Base-by-base conservation (phyloP, 2,113 vertebrate genomes). In the Herpetotheres cachinnans region DNA sequence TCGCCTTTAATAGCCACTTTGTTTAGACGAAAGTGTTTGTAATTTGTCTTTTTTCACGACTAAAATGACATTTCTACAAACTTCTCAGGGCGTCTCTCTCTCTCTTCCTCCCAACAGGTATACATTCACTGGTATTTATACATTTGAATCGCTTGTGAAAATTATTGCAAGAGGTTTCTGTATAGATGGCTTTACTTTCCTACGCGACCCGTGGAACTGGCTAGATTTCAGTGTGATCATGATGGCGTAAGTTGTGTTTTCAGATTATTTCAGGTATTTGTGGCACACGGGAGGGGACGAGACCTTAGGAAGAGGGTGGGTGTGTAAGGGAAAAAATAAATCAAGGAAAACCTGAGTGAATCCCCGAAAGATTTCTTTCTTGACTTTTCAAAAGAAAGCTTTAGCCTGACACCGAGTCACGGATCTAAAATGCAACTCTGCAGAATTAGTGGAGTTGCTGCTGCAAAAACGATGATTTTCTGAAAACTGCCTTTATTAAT, bases 171-270 rank as follows among this genome's bases (percentile, higher is more conserved):
- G 99, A 98, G 99, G 99, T 70, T 99, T 99, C 98, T 99, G 98
- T 97, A 99, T 99, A 98, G 99, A 99, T 25, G 98, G 98, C 38
- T 99, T 99, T 94, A 99, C 99, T 40, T 99, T 99, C 97, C 99
- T 99, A 62, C 97, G 99, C 80, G 99, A 99, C 29, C 98, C 99
- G 1, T 99, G 99, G 99, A 99, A 99, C 98, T 99, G 99, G 99
- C 97, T 99, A 96, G 99, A 99, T 95, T 99, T 99, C 98, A 99
- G 99, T 81, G 99, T 99, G 80, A 99, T 99, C 98, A 99, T 99
- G 96, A 99, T 99, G 99, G 99, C 99, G 99, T 99, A 98, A 99
- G 99, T 99, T 91, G 87, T 3, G 40, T n/a, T 86, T 59, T 36
- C 55, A 9, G 27, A 5, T 49, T 40, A 0, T 66, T 85, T 40